These are phyloP conservation scores for Mystacides longicornis DNA, from an alignment of 2,888 invertebrate species.

Conservation along the genomic window DNA sequence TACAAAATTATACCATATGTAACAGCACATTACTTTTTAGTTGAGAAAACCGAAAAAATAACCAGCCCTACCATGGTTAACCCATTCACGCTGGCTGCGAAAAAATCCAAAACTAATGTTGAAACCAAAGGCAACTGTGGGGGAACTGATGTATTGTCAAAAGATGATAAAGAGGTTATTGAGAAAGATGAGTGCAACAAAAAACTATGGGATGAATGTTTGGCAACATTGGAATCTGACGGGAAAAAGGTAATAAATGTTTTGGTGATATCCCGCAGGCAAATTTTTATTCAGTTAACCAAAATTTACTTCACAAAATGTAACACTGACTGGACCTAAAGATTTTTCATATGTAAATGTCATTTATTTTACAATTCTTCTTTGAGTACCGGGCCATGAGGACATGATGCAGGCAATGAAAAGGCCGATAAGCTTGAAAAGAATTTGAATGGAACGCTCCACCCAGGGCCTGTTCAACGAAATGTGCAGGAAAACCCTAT, in stretches of 20 bases:
- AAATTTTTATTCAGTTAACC: background rate
- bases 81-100: slow-evolving; percentile 26
- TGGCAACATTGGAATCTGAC: slow-evolving; percentile 35
- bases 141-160: slow-evolving; percentile 30
- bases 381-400: too few species aligned
- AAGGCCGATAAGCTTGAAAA: too few species aligned
- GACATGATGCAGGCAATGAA: too few species aligned
- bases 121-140: slow-evolving; percentile 29
- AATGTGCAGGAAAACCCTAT: too few species aligned
- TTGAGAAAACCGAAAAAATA: slow-evolving; percentile 20
- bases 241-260: slow-evolving; percentile 44
- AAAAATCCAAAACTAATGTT: slow-evolving; percentile 16
- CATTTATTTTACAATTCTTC: too few species aligned
- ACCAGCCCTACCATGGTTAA: slow-evolving; percentile 25
- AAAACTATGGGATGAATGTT: slow-evolving; percentile 63
- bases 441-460: too few species aligned
- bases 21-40: background rate
- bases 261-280: background rate
- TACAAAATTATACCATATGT: background rate
- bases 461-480: too few species aligned
- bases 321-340: too few species aligned
- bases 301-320: too few species aligned
- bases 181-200: slow-evolving; percentile 51
- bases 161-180: slow-evolving; percentile 39
- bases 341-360: too few species aligned